Evolutionary conservation across 2,888 invertebrate species (phyloP), one percentile per base, ranked within the genome.

Genomic region (Alloscopus bannaensis): DNA sequence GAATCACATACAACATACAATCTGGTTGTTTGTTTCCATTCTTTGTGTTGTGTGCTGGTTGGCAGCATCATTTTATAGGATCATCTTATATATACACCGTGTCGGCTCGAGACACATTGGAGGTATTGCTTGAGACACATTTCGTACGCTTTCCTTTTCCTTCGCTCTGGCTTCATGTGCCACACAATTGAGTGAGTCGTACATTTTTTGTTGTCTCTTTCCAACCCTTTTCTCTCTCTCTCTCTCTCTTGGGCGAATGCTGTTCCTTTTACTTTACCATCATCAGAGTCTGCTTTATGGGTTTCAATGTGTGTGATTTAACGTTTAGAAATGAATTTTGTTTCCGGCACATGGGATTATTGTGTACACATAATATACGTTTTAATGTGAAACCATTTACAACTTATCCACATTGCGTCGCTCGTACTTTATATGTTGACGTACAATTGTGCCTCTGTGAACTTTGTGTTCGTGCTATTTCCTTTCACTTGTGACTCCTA

Each of bases 321-420:
- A 78, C 71, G 71, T 78, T 71, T 71, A 57, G 66, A 72, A 78
- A 71, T 66, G 77, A 78, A 59, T 59, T 59, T 59, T 70, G 69
- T 78, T 70, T 69, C 40, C 40, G 70, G 77, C 77, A 70, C 77
- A 78, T 78, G 77, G 77, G 77, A 78, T 70, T 78, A 64, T 64
- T 40, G 42, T 64, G 64, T 52, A 20, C 24, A 52, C 52, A 22
- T 52, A 22, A 22, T 52, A 52, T 52, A 52, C 52, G 24, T 22
- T 52, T 52, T 52, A 22, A 20, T 6, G n/a, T n/a, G 2, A 24
- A 52, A 22, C 52, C 52, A n/a, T 52, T 52, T 52, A 52, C 20
- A 8, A 22, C 52, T 22, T 6, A 6, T 3, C 47, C 24, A 52
- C 22, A 22, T 22, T 24, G 13, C 13, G 36, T 13, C 13, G 3